Base-by-base conservation (phyloP, 2,797 vertebrate genomes). In the Acanthis flammea region DNA sequence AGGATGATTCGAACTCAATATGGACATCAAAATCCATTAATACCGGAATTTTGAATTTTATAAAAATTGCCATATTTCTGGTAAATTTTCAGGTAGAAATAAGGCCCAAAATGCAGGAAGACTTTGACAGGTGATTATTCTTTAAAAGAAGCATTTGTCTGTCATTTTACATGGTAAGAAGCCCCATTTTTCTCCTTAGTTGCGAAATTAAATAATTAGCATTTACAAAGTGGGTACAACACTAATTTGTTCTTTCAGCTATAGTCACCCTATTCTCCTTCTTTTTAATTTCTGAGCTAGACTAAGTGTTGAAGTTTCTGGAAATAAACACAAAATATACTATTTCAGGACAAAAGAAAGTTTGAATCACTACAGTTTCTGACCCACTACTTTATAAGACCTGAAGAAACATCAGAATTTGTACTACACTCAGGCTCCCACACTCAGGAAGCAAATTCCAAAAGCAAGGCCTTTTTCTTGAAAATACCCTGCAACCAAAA, bases 401-500 rank as follows among this genome's bases (percentile, higher is more conserved):
- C 51, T 60, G 42, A 88, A 77, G 61, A 90, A 86, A 48, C 21
- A 80, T 39, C 28, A 84, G 61, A 41, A 57, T 44, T 93, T 74
- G 5, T 61, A 65, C 84, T 65, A 61, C 55, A 88, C 53, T 87
- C 74, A 90, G 31, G 55, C 48, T 94, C 77, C 55, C 91, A 92
- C 71, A 85, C 67, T 95, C 42, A 12, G 47, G 41, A 81, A 90
- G 55, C 18, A 57, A 91, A 94, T 92, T 95, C 88, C 88, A 89
- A 68, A 89, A 60, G 53, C 66, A 90, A 90, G 67, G 53, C 71
- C 60, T 66, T 93, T 94, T 87, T 76, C 88, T 92, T 95, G 86
- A 94, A 95, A 95, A 95, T 61, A 93, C 74, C 86, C 92, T 93
- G 84, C 77, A 96, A 95, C 83, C 67, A 94, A 86, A 95, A 95